These are phyloP conservation scores for Cosmopolites sordidus DNA, from an alignment of 2,888 invertebrate genomes.

Conservation along the genomic window DNA sequence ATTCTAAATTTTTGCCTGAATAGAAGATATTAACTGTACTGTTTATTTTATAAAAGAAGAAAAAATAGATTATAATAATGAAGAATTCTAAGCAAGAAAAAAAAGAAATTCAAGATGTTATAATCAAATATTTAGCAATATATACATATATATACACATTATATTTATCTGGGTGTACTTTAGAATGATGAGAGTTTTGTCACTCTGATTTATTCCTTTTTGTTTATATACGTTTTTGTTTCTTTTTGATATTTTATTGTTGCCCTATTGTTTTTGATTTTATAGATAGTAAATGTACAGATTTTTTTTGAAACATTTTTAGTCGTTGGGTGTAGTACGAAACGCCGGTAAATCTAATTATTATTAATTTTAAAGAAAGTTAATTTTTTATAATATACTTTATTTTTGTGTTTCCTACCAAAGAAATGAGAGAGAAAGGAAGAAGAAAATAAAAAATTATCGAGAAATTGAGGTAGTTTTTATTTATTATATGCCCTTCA, in stretches of 20 bases:
- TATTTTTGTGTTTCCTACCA: slow-evolving; percentile 29
- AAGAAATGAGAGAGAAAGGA: slow-evolving; percentile 31
- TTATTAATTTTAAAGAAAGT: not conserved
- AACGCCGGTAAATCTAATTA: not conserved
- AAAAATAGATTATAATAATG: slow-evolving; percentile 17
- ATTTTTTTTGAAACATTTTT: too few relatives aligned
- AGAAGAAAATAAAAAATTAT: slow-evolving; percentile 11
- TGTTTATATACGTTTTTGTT: too few relatives aligned
- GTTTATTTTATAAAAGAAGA: slow-evolving; percentile 40
- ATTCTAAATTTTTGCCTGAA: slow-evolving; percentile 47
- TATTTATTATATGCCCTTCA: too few relatives aligned
- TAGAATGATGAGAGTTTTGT: too few relatives aligned
- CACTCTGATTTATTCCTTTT: too few relatives aligned
- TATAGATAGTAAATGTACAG: too few relatives aligned
- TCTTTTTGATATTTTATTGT: too few relatives aligned
- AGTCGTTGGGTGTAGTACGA: too few relatives aligned
- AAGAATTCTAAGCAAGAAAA: not conserved
- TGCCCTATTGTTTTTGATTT: too few relatives aligned
- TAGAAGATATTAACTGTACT: slow-evolving; percentile 33
- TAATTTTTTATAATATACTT: slow-evolving; percentile 4
- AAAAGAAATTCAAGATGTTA: slow-evolving; percentile 19
- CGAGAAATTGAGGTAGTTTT: too few relatives aligned
- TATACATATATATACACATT: slow-evolving; percentile 5
- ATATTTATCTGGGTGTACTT: too few relatives aligned
- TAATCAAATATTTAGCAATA: slow-evolving; percentile 35